Conservation (phyloP, 2,888 invertebrate species). For the Morinoia aosen region DNA sequence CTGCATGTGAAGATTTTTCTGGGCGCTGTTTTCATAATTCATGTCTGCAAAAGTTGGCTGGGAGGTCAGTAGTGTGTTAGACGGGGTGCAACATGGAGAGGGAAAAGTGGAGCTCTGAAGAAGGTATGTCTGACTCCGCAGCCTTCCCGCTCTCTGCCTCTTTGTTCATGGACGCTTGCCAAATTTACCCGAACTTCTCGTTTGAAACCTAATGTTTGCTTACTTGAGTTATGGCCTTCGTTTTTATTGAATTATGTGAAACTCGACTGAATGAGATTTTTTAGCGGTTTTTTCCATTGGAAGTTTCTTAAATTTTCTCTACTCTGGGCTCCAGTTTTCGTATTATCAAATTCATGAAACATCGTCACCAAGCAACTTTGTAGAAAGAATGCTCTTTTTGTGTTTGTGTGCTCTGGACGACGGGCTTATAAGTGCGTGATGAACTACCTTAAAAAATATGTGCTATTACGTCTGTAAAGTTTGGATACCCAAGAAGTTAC, state of each 20-base stretch:
- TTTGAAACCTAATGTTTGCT: background rate
- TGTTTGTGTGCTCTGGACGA: background rate
- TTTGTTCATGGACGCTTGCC: constrained; percentile 30
- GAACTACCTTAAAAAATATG: background rate
- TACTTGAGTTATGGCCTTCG: background rate
- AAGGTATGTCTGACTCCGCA: background rate
- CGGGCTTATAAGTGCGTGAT: background rate
- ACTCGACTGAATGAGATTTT: background rate
- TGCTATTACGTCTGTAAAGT: background rate
- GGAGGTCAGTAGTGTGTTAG: constrained; percentile 28
- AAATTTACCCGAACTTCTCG: background rate
- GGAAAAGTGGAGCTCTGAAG: constrained; percentile 29
- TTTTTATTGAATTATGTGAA: background rate
- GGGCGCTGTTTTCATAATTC: background rate
- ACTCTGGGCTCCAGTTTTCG: background rate
- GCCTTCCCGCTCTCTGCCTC: background rate
- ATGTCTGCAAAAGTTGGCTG: background rate
- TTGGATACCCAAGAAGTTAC: background rate
- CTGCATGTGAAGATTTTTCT: background rate
- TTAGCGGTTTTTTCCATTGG: background rate
- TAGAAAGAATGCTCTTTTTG: background rate
- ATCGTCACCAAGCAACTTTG: background rate
- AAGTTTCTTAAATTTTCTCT: background rate
- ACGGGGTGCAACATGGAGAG: constrained; percentile 34
- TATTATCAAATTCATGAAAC: background rate